Evolutionary conservation across 2,888 invertebrate genomes (phyloP), one percentile per base, ranked within the genome.

Genomic region (Synergus umbraculus): DNA sequence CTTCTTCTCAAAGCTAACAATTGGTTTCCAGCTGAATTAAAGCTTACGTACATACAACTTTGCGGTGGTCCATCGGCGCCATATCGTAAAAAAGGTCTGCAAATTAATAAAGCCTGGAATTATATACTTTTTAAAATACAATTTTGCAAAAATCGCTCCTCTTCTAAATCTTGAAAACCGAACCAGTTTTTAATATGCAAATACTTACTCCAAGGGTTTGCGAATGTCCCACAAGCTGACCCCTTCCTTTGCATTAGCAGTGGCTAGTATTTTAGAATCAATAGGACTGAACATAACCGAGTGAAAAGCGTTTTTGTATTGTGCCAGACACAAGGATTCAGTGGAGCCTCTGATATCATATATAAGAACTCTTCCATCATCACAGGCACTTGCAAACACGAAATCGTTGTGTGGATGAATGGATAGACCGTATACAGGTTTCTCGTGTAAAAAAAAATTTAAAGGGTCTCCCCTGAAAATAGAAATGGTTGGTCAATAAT

Each of bases 211-310:
- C 92, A 95, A 95, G 3, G 97, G 96, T 88, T 96, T 95, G 13
- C 98, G 94, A 65, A 97, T 93, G 91, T 98, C 98, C 97, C 98
- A 98, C 64, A 98, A 94, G 7, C 96, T 96, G 65, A 97, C 96
- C 0, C 98, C 98, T 88, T 97, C 97, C 86, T 96, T 96, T 2
- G 97, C 96, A 93, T 98, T 98, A 0, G 98, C 98, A 8, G 98
- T 97, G 15, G 97, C 97, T 81, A 98, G 91, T 86, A 96, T 94
- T 86, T 96, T 94, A 0, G 96, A 94, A 89, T 98, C 97, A 41
- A 94, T 93, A 0, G 98, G 98, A 93, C 98, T 98, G 92, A 96
- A 98, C 95, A 97, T 97, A 58, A 98, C 98, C n/a, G 97, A 97
- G 92, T 98, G 98, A 93, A 97, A 98, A n/a, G 98, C 95, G 77